Percentiles rank a stretch among this genome's conserved stretches.
These are phyloP conservation scores for Pogonomyrmex californicus DNA, from an alignment of 1,140 invertebrate genomes.

Conservation along the genomic window DNA sequence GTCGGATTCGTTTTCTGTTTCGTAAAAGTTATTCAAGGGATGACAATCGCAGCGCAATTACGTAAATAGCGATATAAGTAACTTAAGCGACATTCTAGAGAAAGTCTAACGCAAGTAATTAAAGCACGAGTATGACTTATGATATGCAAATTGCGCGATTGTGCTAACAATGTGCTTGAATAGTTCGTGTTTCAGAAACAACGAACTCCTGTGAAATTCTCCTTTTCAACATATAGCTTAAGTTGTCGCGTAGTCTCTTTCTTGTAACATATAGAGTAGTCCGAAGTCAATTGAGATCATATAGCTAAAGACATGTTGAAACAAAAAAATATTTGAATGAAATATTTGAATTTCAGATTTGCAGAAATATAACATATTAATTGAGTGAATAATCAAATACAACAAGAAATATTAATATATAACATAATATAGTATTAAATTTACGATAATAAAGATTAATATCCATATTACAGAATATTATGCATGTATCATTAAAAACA, in stretches of 20 bases:
- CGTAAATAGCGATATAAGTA: slow-evolving; percentile 14
- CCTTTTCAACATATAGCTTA: neutral
- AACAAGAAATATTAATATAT: neutral
- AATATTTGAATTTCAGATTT: slow-evolving; percentile 9
- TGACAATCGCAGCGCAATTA: slow-evolving; percentile 38
- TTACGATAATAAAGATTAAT: neutral
- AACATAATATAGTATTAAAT: neutral
- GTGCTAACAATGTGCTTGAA: slow-evolving; percentile 4
- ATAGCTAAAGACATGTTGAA: neutral
- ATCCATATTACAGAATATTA: neutral
- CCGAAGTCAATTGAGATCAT: slow-evolving; percentile 25
- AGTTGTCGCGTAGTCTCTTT: neutral
- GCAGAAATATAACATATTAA: neutral
- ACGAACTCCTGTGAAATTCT: neutral
- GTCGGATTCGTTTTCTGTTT: slow-evolving; percentile 12
- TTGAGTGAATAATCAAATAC: neutral
- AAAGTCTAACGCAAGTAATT: slow-evolving; percentile 30
- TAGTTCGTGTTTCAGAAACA: neutral
- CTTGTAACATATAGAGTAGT: slow-evolving; percentile 1
- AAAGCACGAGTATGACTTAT: slow-evolving; percentile 43
- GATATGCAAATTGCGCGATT: slow-evolving; percentile 59
- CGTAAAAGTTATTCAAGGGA: slow-evolving; percentile 11
- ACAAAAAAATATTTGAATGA: neutral
- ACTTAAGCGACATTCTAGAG: neutral
- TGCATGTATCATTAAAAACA: neutral